Percentiles rank a stretch among this genome's conserved stretches.
Conservation (phyloP, 2,888 invertebrate species). For the Automeris io region DNA sequence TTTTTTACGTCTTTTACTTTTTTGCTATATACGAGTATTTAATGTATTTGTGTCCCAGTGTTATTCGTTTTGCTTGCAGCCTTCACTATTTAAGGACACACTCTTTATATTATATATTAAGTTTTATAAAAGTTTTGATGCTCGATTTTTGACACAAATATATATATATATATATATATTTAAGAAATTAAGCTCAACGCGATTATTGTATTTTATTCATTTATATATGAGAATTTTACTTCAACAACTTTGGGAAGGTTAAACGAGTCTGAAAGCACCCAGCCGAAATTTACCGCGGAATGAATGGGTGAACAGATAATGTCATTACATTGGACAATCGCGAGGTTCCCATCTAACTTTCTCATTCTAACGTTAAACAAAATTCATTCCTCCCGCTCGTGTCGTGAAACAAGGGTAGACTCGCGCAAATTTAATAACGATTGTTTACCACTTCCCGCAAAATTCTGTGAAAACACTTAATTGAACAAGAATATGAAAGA, state of each 20-base stretch:
- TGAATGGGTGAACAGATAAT: conserved; percentile 54
- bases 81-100: no score
- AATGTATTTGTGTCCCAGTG: no score
- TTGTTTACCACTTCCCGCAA: conserved; percentile 66
- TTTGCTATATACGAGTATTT: no score
- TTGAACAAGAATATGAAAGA: conserved; percentile 33
- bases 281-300: conserved; percentile 43
- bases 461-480: conserved; percentile 55
- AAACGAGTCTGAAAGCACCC: conserved; percentile 40
- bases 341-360: conserved; percentile 39
- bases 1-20: no score
- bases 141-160: no score
- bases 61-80: no score
- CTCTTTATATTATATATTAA: no score
- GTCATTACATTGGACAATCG: conserved; percentile 53
- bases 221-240: conserved; percentile 31
- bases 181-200: no score
- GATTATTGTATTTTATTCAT: no score
- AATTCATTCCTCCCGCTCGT: conserved; percentile 47
- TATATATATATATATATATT: no score
- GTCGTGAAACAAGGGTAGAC: conserved; percentile 49
- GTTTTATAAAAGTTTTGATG: no score
- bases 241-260: conserved; percentile 37
- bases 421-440: conserved; percentile 74
- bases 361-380: conserved; percentile 39